Conservation (phyloP, 2,888 invertebrate genomes). For the Pristionchus arcanus region DNA sequence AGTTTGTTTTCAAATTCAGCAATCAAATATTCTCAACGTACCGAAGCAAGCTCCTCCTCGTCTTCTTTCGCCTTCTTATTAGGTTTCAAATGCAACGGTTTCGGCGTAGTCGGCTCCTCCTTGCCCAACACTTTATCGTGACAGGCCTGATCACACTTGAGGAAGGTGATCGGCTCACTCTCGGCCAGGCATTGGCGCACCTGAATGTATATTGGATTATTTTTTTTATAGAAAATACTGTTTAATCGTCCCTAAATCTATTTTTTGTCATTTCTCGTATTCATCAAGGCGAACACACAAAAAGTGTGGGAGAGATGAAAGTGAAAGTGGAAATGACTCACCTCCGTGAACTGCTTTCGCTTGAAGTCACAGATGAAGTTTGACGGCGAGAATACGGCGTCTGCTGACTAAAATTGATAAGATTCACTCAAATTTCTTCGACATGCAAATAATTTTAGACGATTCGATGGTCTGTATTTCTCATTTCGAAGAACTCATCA, state of each 20-base stretch:
- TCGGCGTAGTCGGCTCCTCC: constrained; percentile 30
- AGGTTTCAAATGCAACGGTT: background rate
- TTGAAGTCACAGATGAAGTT: constrained; percentile 78
- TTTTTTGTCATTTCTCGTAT: too few species aligned
- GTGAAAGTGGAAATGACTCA: constrained; percentile 38
- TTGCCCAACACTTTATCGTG: constrained; percentile 67
- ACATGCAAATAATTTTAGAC: too few species aligned
- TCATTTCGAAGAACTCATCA: too few species aligned
- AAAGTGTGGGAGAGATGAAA: background rate
- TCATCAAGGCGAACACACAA: too few species aligned
- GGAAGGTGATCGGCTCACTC: constrained; percentile 77
- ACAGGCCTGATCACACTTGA: constrained; percentile 77
- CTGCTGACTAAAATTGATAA: too few species aligned
- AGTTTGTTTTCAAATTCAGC: background rate
- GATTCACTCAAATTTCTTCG: too few species aligned
- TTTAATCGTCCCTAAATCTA: too few species aligned
- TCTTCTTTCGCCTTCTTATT: background rate
- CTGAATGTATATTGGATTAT: too few species aligned
- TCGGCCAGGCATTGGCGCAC: constrained; percentile 70
- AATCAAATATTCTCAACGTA: too few species aligned
- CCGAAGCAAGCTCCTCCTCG: background rate
- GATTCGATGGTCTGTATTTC: too few species aligned
- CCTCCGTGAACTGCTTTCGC: constrained; percentile 65
- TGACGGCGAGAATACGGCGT: constrained; percentile 77
- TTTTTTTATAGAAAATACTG: too few species aligned